Evolutionary conservation across 2,888 invertebrate species (phyloP), one percentile per base, ranked within the genome.

Genomic region (Calameuta pallipes): DNA sequence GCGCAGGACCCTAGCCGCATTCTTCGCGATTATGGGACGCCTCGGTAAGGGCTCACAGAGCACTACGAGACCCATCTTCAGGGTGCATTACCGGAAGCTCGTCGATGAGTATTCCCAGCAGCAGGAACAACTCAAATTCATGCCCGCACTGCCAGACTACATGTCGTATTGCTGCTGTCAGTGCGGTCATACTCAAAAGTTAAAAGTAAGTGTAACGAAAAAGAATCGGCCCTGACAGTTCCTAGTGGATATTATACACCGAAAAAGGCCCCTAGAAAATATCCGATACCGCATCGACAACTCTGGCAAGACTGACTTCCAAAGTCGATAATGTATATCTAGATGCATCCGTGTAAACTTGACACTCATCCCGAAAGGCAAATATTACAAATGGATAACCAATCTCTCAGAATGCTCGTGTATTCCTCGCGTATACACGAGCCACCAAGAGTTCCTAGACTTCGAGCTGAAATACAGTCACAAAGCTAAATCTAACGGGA

Each of bases 121-220:
- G 74, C 88, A 86, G 80, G 91, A 92, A 79, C 89, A 90, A 75
- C 86, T 92, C 75, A 92, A 91, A 88, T 92, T 93, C 84, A 92
- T 92, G 90, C 93, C 93, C 70, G 91, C 92, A 37, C 87, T 93
- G 80, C 93, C 93, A 83, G 93, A 94, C 85, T 93, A 93, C 88
- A 91, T 94, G 88, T 93, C 94, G 78, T 94, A 94, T 88, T 94
- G 93, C 85, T 94, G 94, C 90, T 93, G 93, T 87, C 93, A 93
- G 85, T 94, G 94, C 86, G 94, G 94, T 80, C 94, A 94, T 90
- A 93, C 92, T 87, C 94, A 94, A 88, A 93, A 93, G 87, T 88
- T 94, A 82, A 92, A 94, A 93, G 94, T 94, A 92, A 91, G 90
- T 89, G 71, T 33, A 31, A 34, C 56, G 56, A 56, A 56, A 56